These are phyloP conservation scores for Tetragonula clypearis DNA, from an alignment of 1,140 invertebrate genomes.

Conservation along the genomic window DNA sequence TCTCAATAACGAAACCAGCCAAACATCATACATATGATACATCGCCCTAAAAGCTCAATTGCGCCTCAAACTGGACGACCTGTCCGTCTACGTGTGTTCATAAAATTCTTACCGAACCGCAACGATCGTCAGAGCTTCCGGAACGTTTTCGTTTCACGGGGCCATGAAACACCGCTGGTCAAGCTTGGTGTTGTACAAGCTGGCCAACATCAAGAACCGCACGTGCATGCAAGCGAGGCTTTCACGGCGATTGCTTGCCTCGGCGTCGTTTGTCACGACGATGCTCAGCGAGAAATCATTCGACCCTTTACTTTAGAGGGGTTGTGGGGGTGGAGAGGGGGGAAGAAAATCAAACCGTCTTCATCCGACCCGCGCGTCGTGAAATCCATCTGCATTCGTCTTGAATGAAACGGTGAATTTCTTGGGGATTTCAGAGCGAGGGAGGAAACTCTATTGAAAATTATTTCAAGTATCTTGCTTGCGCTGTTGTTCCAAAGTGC, in stretches of 20 bases:
- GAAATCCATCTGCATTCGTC: neutral
- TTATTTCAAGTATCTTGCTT: too few relatives aligned
- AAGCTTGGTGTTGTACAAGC: conserved; percentile 11
- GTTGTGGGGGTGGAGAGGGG: neutral
- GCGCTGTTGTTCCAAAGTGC: too few relatives aligned
- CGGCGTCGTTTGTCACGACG: conserved; percentile 66
- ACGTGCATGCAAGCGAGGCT: conserved; percentile 61
- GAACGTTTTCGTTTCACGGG: neutral
- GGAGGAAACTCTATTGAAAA: too few relatives aligned
- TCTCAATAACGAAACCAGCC: neutral
- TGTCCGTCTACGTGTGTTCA: neutral
- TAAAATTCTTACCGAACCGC: neutral
- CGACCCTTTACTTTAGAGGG: conserved; percentile 14
- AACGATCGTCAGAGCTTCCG: neutral
- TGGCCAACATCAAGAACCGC: conserved; percentile 16
- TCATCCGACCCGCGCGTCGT: neutral
- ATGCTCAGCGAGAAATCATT: conserved; percentile 67
- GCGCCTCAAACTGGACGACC: neutral
- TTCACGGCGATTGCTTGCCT: conserved; percentile 73
- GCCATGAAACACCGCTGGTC: conserved; percentile 10
- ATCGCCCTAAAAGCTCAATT: too few relatives aligned
- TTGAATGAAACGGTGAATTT: neutral
- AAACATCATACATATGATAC: neutral
- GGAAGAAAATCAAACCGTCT: conserved; percentile 25
- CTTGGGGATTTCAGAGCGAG: neutral